Evolutionary conservation across 1,140 invertebrate species (phyloP), one percentile per base, ranked within the genome.

Genomic region (Cepaea nemoralis): DNA sequence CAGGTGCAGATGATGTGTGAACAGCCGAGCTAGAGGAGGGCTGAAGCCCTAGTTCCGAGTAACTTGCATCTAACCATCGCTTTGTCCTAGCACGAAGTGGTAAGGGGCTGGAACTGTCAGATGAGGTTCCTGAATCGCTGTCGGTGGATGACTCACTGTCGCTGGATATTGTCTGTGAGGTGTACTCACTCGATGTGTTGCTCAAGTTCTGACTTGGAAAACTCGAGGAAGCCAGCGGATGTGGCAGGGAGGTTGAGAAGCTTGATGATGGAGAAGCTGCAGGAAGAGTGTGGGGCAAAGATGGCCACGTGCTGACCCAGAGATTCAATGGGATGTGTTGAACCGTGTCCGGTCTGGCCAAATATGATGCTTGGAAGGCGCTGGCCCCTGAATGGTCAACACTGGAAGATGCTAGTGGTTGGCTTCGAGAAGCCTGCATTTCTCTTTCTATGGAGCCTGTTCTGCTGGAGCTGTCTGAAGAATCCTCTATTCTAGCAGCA

Each of bases 291-390:
- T 37, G 37, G 10, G 78, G 48, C 16, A 80, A 31, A 24, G 78
- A 39, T 35, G 78, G 78, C 78, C 78, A 80, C 0, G 78, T 39
- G n/a, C 78, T 80, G 1, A 80, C 78, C 78, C 78, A 80, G 10
- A 80, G 19, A 42, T 80, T 80, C n/a, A 80, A 35, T 39, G 78
- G 78, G 48, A 80, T 80, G 39, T 71, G 78, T 45, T 71, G 69
- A 8, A 80, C 42, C 27, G 66, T 80, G 35, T 80, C 78, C 22
- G 67, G 24, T 42, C 70, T 73, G 2, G 67, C 16, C 45, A 80
- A 19, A 33, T 50, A 80, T 3, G 55, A 33, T n/a, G 78, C n/a
- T 48, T 71, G 78, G 35, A 71, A 69, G 8, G 27, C 24, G n/a
- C 27, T 42, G 24, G 31, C 37, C 75, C 63, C 24, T 27, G 75